Base-by-base conservation (phyloP, 2,113 vertebrate species). In the Sisor rabdophorus region DNA sequence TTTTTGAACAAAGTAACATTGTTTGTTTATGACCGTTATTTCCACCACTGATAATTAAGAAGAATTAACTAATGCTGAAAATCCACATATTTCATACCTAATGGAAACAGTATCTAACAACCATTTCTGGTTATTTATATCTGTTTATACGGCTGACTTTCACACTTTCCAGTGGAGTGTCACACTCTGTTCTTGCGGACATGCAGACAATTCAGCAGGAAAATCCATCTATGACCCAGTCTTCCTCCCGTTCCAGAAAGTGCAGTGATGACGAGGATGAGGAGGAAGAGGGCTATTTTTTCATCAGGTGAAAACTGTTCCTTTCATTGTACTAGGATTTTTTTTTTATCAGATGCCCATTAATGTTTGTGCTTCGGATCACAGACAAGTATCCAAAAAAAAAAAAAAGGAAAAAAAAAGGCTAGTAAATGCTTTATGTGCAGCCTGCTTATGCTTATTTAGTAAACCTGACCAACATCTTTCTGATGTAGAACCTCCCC, bases 201-300 rank as follows among this genome's bases (percentile, higher is more conserved):
- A 94, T 99, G 96, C 94, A 96, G 77, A 98, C 91, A 9, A 99
- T 98, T 72, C 92, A 98, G 83, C 97, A 99, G 86, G 96, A 98
- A 77, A 90, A 81, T 0, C 95, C 96, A 0, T 55, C 76, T 12
- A 16, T 79, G 67, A 64, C 83, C 0, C 94, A 93, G 77, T 83
- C 86, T 0, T 82, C 87, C 0, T 81, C 76, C 63, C 89, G 77
- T 48, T 89, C 87, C 50, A 94, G 90, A 22, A 91, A 89, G 20
- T 94, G 92, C 40, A 76, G 71, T 0, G 94, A 93, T 0, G 94
- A 95, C 3, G 86, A 84, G 0, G 86, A 88, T 0, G 86, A 88
- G 0, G 93, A 94, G 0, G 93, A 93, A 0, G 93, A 95, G 22
- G 86, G 87, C 0, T 90, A 89, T 40, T 94, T 95, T 80, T 91